These are phyloP conservation scores for Lindbergichthys nudifrons DNA, from an alignment of 2,797 vertebrate genomes.

Conservation along the genomic window DNA sequence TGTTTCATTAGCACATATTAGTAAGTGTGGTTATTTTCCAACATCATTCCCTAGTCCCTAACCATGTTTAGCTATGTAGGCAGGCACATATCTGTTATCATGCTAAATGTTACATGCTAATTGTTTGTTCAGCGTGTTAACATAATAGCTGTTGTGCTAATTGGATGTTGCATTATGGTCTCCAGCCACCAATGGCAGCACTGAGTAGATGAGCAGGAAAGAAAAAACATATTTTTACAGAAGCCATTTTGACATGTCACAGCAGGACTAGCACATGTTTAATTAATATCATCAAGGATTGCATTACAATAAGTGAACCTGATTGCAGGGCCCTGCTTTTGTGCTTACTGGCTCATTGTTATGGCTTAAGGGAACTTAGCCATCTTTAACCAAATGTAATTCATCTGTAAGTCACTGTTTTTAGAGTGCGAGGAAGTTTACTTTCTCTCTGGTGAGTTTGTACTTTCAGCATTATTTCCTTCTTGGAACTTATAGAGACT, in stretches of 20 bases:
- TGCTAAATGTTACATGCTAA: constrained; percentile 19
- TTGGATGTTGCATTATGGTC: not conserved
- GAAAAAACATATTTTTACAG: not conserved
- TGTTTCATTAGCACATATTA: not conserved
- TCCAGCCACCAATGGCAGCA: not conserved
- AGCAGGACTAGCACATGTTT: not conserved
- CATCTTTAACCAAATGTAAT: not conserved
- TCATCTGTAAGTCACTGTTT: not conserved
- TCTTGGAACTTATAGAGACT: constrained; percentile 3
- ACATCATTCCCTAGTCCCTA: not conserved
- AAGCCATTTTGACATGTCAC: not conserved
- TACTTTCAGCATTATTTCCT: constrained; percentile 6
- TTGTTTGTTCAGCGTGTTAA: not conserved
- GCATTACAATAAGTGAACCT: not conserved
- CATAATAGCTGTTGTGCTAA: not conserved
- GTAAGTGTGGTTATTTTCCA: not conserved
- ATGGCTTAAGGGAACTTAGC: not conserved
- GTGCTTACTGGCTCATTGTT: not conserved
- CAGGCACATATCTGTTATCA: not conserved
- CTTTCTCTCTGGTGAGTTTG: not conserved
- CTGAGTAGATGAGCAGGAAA: not conserved
- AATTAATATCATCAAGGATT: not conserved
- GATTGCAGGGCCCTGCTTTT: not conserved
- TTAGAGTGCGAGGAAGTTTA: constrained; percentile 6
- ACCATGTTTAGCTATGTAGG: not conserved